Evolutionary conservation across 2,797 vertebrate genomes (phyloP), one percentile per base, ranked within the genome.

Genomic region (Oceanodroma leucorhoa): DNA sequence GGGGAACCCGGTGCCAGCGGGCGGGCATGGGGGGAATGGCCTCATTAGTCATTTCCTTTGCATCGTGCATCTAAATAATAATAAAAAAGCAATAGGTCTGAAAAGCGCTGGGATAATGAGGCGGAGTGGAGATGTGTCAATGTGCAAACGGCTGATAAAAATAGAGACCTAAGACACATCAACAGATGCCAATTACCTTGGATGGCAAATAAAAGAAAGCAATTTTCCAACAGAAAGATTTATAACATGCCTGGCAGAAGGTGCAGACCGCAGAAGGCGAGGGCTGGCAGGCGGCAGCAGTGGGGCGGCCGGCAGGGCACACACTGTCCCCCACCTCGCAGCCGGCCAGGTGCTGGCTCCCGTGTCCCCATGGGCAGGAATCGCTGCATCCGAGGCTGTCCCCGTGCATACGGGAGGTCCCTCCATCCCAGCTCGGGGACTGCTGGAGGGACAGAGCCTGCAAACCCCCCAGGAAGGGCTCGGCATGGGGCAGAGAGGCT

Each of bases 271-370:
- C 57, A 41, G 64, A 27, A 65, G 67, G 86, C 0, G 4, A 55
- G 22, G 78, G 71, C 16, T 80, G 87, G 65, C 7, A 1, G 4
- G 34, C 0, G 0, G 87, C 55, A n/a, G 93, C 40, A 5, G 57
- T 3, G 27, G 51, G 72, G 60, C 3, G 14, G 34, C 30, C 2
- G 1, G 24, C 45, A n/a, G 50, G 38, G 51, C 43, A 27, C 43
- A n/a, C 4, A 5, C 9, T 0, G 0, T 18, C 29, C 23, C 51
- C 12, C 29, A 21, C 7, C 53, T n/a, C 2, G 0, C n/a, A 54
- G 17, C 23, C 15, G 0, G 80, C 26, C 1, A 2, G 22, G 36
- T 34, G 82, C 32, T 36, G 51, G 36, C 36, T 83, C 67, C 77
- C 5, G 2, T 17, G 14, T 8, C 40, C 65, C 65, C 14, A 2